phyloP scores from a whole-genome alignment of 2,888 invertebrate species.

The Chydorus sphaericus region DNA sequence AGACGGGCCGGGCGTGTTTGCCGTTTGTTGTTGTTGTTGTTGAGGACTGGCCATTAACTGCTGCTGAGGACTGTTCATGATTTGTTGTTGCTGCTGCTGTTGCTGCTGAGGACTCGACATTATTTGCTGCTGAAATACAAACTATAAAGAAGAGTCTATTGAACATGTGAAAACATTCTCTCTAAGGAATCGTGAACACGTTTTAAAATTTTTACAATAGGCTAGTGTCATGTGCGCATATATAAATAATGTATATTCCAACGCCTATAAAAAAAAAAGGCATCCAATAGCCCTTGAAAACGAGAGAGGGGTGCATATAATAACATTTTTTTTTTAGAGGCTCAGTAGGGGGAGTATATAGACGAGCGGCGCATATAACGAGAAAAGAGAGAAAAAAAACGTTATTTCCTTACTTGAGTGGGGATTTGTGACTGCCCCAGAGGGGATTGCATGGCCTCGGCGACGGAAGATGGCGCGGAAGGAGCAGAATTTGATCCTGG shows the following conservation, averaged over 20 bases:
- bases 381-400: not conserved
- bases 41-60: constrained; percentile 27
- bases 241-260: not conserved
- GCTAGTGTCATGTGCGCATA: not conserved
- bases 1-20: constrained; percentile 20
- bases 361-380: not conserved
- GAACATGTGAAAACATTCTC: not conserved
- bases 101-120: constrained; percentile 24
- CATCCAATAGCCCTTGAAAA: too few species aligned
- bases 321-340: too few species aligned
- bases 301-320: too few species aligned
- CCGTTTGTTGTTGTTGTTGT: constrained; percentile 23
- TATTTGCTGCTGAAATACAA: constrained; percentile 9
- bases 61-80: constrained; percentile 26
- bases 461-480: constrained; percentile 5
- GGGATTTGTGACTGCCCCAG: constrained; percentile 1
- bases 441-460: constrained; percentile 4
- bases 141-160: not conserved
- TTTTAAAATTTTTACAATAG: not conserved
- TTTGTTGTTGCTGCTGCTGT: constrained; percentile 19
- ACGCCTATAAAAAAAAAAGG: too few species aligned
- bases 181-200: not conserved
- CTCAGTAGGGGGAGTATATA: not conserved
- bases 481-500: constrained; percentile 3
- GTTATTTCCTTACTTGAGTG: not conserved